phyloP scores from a whole-genome alignment of 2,888 invertebrate genomes.

The Girardia tigrina region DNA sequence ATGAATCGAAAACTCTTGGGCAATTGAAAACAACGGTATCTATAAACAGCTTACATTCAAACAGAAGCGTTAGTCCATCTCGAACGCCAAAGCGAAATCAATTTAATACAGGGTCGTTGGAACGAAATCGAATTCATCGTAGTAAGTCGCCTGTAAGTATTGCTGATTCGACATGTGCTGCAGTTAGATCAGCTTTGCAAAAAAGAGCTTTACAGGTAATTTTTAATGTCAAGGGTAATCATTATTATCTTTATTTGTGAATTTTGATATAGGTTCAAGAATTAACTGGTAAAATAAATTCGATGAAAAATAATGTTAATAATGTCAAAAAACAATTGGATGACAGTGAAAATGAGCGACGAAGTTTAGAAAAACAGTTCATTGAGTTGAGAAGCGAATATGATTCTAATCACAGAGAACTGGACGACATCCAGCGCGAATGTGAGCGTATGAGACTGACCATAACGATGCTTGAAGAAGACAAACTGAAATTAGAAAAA shows the following conservation, averaged over 20 bases:
- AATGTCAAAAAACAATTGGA: constrained; percentile 26
- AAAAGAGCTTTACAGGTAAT: constrained; percentile 81
- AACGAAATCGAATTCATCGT: not conserved
- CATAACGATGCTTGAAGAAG: constrained; percentile 41
- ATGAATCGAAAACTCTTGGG: not conserved
- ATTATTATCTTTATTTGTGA: not conserved
- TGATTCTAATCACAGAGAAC: constrained; percentile 39
- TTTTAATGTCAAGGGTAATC: not conserved
- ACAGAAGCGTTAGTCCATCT: not conserved
- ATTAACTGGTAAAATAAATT: constrained; percentile 2
- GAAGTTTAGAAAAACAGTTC: constrained; percentile 25
- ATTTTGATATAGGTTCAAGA: not conserved
- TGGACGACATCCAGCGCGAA: constrained; percentile 45
- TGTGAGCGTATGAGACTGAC: constrained; percentile 44
- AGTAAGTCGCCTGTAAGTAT: constrained; percentile 63
- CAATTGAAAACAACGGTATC: not conserved
- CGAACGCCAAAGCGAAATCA: not conserved
- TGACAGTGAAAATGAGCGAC: constrained; percentile 28
- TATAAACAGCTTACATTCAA: not conserved
- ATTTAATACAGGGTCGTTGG: not conserved
- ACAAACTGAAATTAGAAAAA: constrained; percentile 48
- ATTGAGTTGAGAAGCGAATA: constrained; percentile 1
- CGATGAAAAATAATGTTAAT: not conserved
- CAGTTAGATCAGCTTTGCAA: constrained; percentile 79
- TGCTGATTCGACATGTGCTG: constrained; percentile 84